These are phyloP conservation scores for Calliopsis andreniformis DNA, from an alignment of 1,140 invertebrate species.

Conservation along the genomic window DNA sequence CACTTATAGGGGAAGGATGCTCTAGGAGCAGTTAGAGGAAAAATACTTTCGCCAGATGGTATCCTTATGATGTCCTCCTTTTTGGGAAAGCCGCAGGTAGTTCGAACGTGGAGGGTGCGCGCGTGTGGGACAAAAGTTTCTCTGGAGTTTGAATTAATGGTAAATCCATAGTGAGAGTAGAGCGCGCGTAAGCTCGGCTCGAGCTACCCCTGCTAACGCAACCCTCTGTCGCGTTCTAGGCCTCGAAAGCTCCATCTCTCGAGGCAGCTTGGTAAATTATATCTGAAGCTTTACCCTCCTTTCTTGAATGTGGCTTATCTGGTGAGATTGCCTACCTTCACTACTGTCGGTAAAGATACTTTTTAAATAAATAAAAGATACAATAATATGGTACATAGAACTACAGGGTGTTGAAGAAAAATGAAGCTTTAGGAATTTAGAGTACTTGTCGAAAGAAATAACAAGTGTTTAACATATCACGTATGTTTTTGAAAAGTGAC, in stretches of 20 bases:
- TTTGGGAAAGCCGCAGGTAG: slow-evolving; percentile 69
- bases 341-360: slow-evolving; percentile 8
- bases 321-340: background rate
- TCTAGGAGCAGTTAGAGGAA: background rate
- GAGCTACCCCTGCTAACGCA: slow-evolving; percentile 42
- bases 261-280: slow-evolving; percentile 19
- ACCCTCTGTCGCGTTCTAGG: slow-evolving; percentile 13
- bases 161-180: slow-evolving; percentile 75
- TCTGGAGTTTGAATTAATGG: slow-evolving; percentile 74
- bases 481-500: too few relatives aligned
- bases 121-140: slow-evolving; percentile 70
- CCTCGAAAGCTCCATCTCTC: slow-evolving; percentile 66
- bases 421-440: too few relatives aligned
- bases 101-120: slow-evolving; percentile 58
- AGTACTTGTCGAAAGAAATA: too few relatives aligned
- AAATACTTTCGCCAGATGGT: slow-evolving; percentile 48
- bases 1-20: background rate
- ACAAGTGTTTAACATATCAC: too few relatives aligned
- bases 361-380: background rate
- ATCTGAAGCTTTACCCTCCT: background rate
- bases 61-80: slow-evolving; percentile 38
- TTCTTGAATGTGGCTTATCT: background rate
- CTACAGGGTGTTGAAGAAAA: too few relatives aligned
- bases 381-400: too few relatives aligned
- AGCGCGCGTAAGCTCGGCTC: slow-evolving; percentile 59